A percentile compares a stretch with the other conserved stretches of the same genome.
phyloP scores from a whole-genome alignment of 2,888 invertebrate genomes.

The Lycaena phlaeas region DNA sequence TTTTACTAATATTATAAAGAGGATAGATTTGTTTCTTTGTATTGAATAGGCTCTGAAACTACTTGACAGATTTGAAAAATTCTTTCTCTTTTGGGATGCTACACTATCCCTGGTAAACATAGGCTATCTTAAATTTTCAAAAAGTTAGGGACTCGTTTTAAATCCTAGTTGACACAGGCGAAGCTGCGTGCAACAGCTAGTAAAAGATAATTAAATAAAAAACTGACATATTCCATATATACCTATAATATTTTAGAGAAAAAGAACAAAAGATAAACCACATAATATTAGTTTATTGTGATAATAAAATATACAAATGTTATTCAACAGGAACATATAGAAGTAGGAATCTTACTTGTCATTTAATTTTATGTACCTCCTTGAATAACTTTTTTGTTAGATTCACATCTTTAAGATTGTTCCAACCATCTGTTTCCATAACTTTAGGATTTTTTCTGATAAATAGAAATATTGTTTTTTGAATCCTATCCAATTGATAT shows the following conservation, averaged over 20 bases:
- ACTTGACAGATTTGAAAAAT: no score
- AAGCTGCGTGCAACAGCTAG: no score
- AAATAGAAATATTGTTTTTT: conserved; percentile 35
- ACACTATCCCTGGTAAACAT: no score
- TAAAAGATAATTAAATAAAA: not conserved
- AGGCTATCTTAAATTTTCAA: no score
- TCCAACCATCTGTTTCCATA: conserved; percentile 42
- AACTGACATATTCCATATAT: not conserved
- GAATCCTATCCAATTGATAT: conserved; percentile 35
- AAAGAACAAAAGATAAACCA: not conserved
- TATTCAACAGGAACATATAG: not conserved
- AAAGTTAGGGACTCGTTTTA: no score
- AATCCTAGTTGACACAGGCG: no score
- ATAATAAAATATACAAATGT: not conserved
- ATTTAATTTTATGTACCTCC: conserved; percentile 7
- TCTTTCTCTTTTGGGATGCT: no score
- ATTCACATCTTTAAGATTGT: conserved; percentile 39
- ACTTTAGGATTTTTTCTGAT: conserved; percentile 42
- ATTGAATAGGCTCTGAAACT: no score
- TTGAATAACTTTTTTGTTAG: conserved; percentile 44
- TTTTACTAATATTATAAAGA: no score
- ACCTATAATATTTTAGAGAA: no score
- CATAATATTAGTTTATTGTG: not conserved
- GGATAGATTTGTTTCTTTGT: no score
- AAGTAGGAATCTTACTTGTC: conserved; percentile 1